Percentiles rank a stretch among this genome's conserved stretches.
Evolutionary conservation across 1,140 invertebrate species (phyloP).

Genomic region (Rhopalosiphum padi): DNA sequence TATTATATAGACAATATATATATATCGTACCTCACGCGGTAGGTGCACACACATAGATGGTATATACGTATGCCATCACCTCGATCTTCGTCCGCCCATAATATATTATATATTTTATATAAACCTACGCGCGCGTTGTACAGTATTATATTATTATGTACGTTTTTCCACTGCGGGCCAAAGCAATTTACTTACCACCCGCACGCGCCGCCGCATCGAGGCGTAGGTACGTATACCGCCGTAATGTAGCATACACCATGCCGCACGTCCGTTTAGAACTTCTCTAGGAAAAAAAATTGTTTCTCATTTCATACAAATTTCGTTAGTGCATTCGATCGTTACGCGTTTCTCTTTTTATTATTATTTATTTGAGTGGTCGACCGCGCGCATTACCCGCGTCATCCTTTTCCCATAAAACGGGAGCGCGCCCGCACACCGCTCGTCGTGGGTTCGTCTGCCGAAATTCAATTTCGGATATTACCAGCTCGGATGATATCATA

Average conservation of each 20-base stretch:
- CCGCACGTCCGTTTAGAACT: background rate
- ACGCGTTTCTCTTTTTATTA: background rate
- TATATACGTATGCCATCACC: background rate
- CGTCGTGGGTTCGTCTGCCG: background rate
- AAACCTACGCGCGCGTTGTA: background rate
- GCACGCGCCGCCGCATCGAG: background rate
- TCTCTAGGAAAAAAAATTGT: background rate
- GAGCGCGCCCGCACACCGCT: too few species aligned
- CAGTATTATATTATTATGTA: conserved; percentile 11
- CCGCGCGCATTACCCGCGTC: too few species aligned
- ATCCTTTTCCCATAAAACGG: background rate
- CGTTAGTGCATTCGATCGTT: conserved; percentile 27
- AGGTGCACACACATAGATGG: background rate
- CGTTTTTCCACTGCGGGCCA: background rate
- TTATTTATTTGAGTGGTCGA: conserved; percentile 21
- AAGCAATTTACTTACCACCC: conserved; percentile 5
- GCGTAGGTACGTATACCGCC: background rate
- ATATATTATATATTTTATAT: background rate
- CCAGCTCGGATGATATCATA: background rate
- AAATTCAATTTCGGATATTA: conserved; percentile 30
- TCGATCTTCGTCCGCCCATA: background rate
- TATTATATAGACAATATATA: background rate
- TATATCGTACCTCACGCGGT: background rate
- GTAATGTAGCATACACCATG: background rate
- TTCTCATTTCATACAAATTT: conserved; percentile 13